Base-by-base conservation (phyloP, 1,140 invertebrate species). In the Euwallacea similis region DNA sequence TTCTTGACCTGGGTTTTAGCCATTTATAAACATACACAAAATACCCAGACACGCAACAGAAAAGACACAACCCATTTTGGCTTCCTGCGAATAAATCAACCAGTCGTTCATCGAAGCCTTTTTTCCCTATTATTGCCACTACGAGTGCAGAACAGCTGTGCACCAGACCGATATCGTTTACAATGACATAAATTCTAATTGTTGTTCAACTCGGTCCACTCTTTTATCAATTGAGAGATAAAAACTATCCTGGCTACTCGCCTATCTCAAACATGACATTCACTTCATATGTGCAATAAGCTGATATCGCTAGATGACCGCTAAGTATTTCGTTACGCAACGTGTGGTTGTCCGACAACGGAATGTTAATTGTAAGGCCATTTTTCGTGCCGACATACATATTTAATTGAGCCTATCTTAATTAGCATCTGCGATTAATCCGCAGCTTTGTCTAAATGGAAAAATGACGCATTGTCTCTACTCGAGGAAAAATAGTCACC, bases 391-490 rank as follows among this genome's bases (percentile, higher is more conserved):
- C 55, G 55, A 58, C 55, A 58, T n/a, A 21, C 55, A 47, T 63
- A 46, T 47, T 63, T 63, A 63, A 63, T 63, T 21, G 41, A 15
- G 7, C 11, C 16, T 15, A 65, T 65, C 13, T 16, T 54, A 65
- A 65, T 65, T 54, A 55, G 21, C 54, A 65, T 65, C 54, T 33
- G 54, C 54, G 8, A 64, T 65, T 65, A 53, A 65, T 53, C 15
- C 43, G 47, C 6, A 10, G 21, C 10, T 58, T 58, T 33, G 21
- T 33, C 21, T 33, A 33, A 58, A 58, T 15, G 9, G 6, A 15
- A 58, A 65, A 53, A 65, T 65, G 63, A 55, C 33, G 63, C 63
- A 65, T 65, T 65, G 63, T 65, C 53, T 65, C 53, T 65, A 46
- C 13, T 2, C 33, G 42, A 3, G 15, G 44, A 63, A 63, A 46